A percentile compares a stretch with the other conserved stretches of the same genome.
These are phyloP conservation scores for Apis cerana DNA, from an alignment of 1,140 invertebrate species.

Conservation along the genomic window DNA sequence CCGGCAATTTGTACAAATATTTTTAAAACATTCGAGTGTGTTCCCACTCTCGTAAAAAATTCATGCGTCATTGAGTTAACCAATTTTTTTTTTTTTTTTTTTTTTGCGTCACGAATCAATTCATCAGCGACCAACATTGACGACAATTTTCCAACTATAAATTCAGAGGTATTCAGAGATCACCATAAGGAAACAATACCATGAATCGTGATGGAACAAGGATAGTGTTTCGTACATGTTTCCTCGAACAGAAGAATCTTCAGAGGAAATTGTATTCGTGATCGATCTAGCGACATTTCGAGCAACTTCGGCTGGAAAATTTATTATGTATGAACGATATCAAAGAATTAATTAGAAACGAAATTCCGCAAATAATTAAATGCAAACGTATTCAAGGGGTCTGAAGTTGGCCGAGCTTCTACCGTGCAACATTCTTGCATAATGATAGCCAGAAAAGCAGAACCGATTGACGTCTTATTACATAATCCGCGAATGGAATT, in stretches of 20 bases:
- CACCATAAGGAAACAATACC: no score
- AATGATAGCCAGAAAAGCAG: conserved; percentile 40
- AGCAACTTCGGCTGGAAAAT: neutral
- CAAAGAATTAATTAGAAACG: conserved; percentile 40
- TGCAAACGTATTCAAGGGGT: conserved; percentile 12
- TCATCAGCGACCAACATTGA: no score
- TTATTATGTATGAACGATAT: conserved; percentile 5
- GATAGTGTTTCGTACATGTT: neutral
- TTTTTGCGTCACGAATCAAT: no score
- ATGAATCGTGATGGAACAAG: neutral
- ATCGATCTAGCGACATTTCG: neutral
- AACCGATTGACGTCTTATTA: conserved; percentile 24
- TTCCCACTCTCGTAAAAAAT: no score
- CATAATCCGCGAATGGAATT: conserved; percentile 36
- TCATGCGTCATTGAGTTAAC: no score
- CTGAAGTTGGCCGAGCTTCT: conserved; percentile 25
- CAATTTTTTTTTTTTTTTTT: no score
- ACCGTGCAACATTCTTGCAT: conserved; percentile 36
- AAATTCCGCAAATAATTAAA: conserved; percentile 31
- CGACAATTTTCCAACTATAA: neutral
- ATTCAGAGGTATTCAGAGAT: neutral
- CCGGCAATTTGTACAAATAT: no score
- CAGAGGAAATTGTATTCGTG: neutral
- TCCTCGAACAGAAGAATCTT: neutral
- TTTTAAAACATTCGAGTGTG: no score